phyloP scores from a whole-genome alignment of 1,140 invertebrate genomes.

The Drosophila arizonae region DNA sequence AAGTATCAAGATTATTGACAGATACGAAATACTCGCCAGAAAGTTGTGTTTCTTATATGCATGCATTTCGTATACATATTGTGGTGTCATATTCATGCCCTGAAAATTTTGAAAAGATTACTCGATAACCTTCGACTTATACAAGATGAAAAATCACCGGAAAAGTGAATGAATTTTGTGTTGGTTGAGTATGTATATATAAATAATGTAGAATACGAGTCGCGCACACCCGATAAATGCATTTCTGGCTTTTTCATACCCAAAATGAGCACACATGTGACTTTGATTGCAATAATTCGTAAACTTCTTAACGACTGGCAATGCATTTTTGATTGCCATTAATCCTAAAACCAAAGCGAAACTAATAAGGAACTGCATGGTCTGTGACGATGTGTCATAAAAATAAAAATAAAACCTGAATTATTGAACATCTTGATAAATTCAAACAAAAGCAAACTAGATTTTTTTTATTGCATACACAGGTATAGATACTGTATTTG shows the following conservation, averaged over 20 bases:
- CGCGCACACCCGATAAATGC: no score
- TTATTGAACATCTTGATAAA: slow-evolving; percentile 31
- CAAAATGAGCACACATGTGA: slow-evolving; percentile 18
- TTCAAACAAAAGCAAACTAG: slow-evolving; percentile 31
- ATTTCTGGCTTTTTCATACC: slow-evolving; percentile 4
- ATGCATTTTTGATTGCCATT: slow-evolving; percentile 5
- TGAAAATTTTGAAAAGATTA: no score
- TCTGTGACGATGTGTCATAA: slow-evolving; percentile 5
- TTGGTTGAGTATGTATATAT: no score
- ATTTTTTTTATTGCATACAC: slow-evolving; percentile 9
- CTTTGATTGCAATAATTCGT: slow-evolving; percentile 6
- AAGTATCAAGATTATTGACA: no score
- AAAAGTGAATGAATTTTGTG: no score
- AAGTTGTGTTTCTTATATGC: no score
- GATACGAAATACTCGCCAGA: no score
- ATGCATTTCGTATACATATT: no score
- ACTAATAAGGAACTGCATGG: slow-evolving; percentile 41
- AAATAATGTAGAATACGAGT: no score
- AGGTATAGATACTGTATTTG: background rate
- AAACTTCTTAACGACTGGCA: slow-evolving; percentile 7
- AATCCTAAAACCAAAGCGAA: slow-evolving; percentile 17
- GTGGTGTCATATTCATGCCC: no score
- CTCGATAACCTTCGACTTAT: no score
- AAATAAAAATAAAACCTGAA: slow-evolving; percentile 32
- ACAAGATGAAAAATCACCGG: no score